Conservation (phyloP, 2,113 vertebrate genomes). For the Triplophysa rosa region DNA sequence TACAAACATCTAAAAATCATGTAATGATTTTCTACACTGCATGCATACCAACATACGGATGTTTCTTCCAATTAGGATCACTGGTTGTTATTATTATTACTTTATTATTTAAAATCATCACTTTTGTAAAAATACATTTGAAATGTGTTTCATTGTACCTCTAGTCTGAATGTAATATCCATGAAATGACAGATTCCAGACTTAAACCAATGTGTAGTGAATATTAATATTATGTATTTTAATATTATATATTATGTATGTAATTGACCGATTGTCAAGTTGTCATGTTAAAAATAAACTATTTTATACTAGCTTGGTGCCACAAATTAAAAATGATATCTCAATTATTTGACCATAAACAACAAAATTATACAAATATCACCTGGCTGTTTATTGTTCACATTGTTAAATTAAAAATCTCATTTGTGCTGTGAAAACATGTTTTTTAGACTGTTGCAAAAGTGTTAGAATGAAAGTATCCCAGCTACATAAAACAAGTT, state of each 20-base stretch:
- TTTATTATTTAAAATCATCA: background rate
- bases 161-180: background rate
- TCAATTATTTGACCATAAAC: background rate
- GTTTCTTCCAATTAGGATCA: background rate
- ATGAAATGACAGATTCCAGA: background rate
- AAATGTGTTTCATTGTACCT: constrained; percentile 1
- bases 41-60: background rate
- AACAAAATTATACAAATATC: background rate
- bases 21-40: background rate
- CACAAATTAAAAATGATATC: background rate
- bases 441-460: constrained; percentile 13
- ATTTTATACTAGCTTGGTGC: background rate
- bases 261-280: no score
- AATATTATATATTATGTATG: no score
- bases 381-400: background rate
- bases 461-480: background rate
- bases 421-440: background rate
- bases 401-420: background rate
- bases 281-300: no score
- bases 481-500: constrained; percentile 52
- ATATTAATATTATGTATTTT: background rate
- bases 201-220: background rate
- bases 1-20: background rate
- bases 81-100: background rate
- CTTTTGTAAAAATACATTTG: background rate